A percentile compares a stretch with the other conserved stretches of the same genome.
These are phyloP conservation scores for Calidris pygmaea DNA, from an alignment of 2,113 vertebrate genomes.

Conservation along the genomic window DNA sequence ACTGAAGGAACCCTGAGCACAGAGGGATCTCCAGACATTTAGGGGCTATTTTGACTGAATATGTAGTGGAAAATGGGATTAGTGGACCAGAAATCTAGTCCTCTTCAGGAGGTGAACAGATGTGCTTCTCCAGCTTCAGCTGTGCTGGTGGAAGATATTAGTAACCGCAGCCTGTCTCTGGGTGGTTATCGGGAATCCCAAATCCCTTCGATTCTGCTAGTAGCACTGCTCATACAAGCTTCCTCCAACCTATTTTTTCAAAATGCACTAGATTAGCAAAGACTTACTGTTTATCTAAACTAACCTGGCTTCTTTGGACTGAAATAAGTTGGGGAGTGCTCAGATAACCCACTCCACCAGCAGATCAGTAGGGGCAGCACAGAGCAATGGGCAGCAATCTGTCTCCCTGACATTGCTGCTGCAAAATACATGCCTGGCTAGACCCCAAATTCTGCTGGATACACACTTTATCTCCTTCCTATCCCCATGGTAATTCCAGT, in stretches of 20 bases:
- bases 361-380: slow-evolving; percentile 23
- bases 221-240: background rate
- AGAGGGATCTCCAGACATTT: slow-evolving; percentile 16
- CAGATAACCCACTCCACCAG: background rate
- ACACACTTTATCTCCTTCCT: background rate
- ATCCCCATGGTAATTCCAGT: slow-evolving; percentile 3
- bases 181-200: slow-evolving; percentile 52
- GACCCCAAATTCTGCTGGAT: slow-evolving; percentile 4
- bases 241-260: background rate
- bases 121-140: slow-evolving; percentile 54
- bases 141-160: slow-evolving; percentile 36
- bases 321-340: background rate
- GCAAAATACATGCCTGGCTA: background rate
- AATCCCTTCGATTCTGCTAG: background rate
- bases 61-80: slow-evolving; percentile 57
- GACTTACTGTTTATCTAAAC: slow-evolving; percentile 4
- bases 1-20: background rate
- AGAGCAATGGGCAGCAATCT: background rate
- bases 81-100: slow-evolving; percentile 58
- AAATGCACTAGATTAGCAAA: background rate
- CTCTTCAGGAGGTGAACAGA: slow-evolving; percentile 67
- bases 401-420: background rate
- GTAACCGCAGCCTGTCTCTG: slow-evolving; percentile 17
- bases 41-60: slow-evolving; percentile 41
- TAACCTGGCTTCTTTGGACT: background rate